Base-by-base conservation (phyloP, 2,113 vertebrate species). In the Malurus alboscapulatus region DNA sequence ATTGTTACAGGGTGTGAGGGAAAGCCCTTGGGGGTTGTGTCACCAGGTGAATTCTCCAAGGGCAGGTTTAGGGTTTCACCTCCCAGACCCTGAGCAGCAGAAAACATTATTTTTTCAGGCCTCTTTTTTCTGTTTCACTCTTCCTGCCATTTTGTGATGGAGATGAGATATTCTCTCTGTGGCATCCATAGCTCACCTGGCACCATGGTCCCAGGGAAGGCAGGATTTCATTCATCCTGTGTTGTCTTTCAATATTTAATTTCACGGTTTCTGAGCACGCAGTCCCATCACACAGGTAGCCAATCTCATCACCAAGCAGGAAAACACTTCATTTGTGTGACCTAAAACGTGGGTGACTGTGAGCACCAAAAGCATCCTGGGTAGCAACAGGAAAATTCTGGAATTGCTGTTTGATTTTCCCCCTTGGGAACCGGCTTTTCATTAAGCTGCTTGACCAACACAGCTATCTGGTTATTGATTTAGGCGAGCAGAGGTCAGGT, bases 381-480 rank as follows among this genome's bases (percentile, higher is more conserved):
- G 51, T 32, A 59, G 74, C 74, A 66, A 42, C 47, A 45, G 40
- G 67, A 54, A 58, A 16, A 29, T n/a, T 59, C 25, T 30, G 32
- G 65, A 63, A 29, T 32, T 72, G 55, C 12, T 76, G 47, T 94
- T 91, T 84, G 71, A 21, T 71, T 78, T 96, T 87, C 44, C 72
- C 74, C 20, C 85, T 81, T 59, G 54, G 62, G 59, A 87, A 61
- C 45, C 32, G 0, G 5, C 65, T 95, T 92, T 91, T 77, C 84
- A 76, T 79, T 72, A 66, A 84, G 55, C 63, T 72, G 72, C 76
- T 55, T 75, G 50, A 75, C 32, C 72, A 85, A 6, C 81, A 58
- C 45, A 90, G 57, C 59, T 72, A 5, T 51, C 78, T 88, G 71
- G 47, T 66, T 72, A 81, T 48, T 95, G 93, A 89, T 87, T 94